A percentile compares a stretch with the other conserved stretches of the same genome.
Conservation (phyloP, 1,140 invertebrate genomes). For the Streblospio benedicti region DNA sequence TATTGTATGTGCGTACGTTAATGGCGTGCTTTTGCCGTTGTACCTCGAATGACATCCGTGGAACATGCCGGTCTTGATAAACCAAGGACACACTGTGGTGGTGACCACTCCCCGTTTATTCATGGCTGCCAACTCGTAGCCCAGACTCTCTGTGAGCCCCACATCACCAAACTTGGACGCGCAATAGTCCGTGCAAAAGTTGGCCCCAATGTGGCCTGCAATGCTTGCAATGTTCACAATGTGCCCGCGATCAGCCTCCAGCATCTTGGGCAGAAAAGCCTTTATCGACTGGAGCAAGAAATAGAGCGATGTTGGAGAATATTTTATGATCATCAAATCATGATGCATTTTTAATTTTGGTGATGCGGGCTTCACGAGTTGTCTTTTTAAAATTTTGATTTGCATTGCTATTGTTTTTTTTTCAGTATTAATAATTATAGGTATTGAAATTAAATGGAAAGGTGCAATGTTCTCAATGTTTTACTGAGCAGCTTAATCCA, state of each 20-base stretch:
- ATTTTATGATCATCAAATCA: conserved; percentile 69
- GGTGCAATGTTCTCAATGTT: too few species aligned
- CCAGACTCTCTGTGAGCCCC: conserved; percentile 75
- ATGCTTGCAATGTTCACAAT: conserved; percentile 90
- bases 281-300: conserved; percentile 50
- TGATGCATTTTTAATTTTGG: too few species aligned
- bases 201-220: conserved; percentile 58
- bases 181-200: conserved; percentile 85
- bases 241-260: conserved; percentile 71
- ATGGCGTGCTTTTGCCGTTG: conserved; percentile 13
- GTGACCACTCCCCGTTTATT: conserved; percentile 62
- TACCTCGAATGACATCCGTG: conserved; percentile 74
- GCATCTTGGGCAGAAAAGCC: conserved; percentile 72
- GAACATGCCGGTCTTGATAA: conserved; percentile 93
- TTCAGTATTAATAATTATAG: too few species aligned
- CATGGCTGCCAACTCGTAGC: conserved; percentile 29
- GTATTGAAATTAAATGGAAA: too few species aligned
- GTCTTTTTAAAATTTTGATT: too few species aligned
- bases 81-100: conserved; percentile 86
- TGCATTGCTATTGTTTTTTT: too few species aligned
- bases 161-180: conserved; percentile 87
- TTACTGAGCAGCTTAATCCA: too few species aligned
- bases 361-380: too few species aligned
- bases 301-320: conserved; percentile 58
- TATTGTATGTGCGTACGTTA: not conserved